phyloP scores from a whole-genome alignment of 2,888 invertebrate species.

The Dryadula phaetusa region DNA sequence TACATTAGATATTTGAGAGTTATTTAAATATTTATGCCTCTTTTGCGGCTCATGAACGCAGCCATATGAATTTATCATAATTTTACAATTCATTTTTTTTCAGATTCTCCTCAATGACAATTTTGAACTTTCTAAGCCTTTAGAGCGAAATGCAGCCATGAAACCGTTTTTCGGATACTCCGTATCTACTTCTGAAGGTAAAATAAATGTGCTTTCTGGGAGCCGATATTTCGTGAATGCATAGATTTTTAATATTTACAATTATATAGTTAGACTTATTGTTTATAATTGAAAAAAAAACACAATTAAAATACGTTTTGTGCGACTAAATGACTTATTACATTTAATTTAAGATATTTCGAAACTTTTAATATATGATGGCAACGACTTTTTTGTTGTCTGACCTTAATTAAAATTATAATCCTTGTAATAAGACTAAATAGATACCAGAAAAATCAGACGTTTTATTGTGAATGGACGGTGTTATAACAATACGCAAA shows the following conservation, averaged over 20 bases:
- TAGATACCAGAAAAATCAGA: not conserved
- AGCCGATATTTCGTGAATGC: too few species aligned
- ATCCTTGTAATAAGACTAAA: not conserved
- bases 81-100: constrained; percentile 28
- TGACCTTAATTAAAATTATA: not conserved
- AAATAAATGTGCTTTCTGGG: not conserved
- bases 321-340: too few species aligned
- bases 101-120: constrained; percentile 52
- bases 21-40: not conserved
- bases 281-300: too few species aligned
- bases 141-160: constrained; percentile 55
- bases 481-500: constrained; percentile 19
- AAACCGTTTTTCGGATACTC: constrained; percentile 58
- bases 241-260: too few species aligned
- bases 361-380: too few species aligned
- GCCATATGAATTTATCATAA: too few species aligned
- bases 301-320: too few species aligned
- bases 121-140: constrained; percentile 52
- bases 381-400: too few species aligned
- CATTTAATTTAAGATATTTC: too few species aligned
- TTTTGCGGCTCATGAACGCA: too few species aligned
- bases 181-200: constrained; percentile 57
- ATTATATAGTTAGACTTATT: too few species aligned
- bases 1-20: not conserved
- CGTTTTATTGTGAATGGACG: constrained; percentile 20